Percentiles rank a stretch among this genome's conserved stretches.
These are phyloP conservation scores for Mormyrus lacerda DNA, from an alignment of 2,113 vertebrate species.

Conservation along the genomic window DNA sequence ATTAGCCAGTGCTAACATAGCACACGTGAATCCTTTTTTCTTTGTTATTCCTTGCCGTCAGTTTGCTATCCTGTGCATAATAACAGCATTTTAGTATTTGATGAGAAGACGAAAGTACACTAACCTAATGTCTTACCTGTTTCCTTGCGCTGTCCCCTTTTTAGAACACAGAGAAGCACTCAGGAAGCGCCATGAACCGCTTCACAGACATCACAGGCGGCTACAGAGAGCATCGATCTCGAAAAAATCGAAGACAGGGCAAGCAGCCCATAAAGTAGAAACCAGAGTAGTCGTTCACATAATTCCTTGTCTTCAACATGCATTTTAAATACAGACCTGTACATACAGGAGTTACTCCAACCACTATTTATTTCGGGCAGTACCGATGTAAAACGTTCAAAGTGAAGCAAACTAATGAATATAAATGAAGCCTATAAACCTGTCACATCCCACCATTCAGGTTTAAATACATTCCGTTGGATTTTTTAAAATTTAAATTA, in stretches of 20 bases:
- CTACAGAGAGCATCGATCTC: constrained; percentile 37
- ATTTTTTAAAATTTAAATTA: neutral
- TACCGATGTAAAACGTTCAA: neutral
- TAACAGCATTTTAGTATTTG: neutral
- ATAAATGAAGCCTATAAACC: neutral
- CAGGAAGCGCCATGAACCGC: constrained; percentile 23
- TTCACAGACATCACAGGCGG: constrained; percentile 37
- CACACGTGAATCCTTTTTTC: neutral
- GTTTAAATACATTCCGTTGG: neutral
- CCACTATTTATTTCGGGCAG: neutral
- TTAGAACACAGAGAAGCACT: constrained; percentile 16
- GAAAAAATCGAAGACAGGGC: neutral
- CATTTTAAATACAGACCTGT: neutral
- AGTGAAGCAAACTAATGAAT: neutral
- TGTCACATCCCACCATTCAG: neutral
- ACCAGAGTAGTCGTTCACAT: constrained; percentile 43
- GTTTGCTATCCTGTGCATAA: neutral
- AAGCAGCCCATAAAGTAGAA: constrained; percentile 20
- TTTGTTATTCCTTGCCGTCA: neutral
- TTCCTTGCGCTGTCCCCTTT: neutral
- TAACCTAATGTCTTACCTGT: neutral
- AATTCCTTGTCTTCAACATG: neutral
- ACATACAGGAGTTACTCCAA: neutral
- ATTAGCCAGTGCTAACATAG: neutral
- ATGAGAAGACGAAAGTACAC: neutral